Evolutionary conservation across 2,888 invertebrate genomes (phyloP), one percentile per base, ranked within the genome.

Genomic region (Camponotus fellah): DNA sequence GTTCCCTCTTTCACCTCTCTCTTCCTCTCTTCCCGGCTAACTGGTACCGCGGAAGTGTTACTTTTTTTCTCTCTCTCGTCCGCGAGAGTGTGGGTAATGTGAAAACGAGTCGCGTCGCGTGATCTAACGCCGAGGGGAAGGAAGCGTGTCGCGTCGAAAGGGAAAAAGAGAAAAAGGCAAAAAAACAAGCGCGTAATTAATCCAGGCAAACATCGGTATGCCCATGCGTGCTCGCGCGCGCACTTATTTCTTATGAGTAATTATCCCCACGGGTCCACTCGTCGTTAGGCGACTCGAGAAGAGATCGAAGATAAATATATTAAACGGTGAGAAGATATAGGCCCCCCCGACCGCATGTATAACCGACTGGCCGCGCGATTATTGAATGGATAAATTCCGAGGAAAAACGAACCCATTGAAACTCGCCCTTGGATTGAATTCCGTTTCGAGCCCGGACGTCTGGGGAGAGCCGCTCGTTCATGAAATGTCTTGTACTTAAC

Each of bases 271-370:
- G 62, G 84, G 82, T 66, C 56, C 49, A 79, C 56, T 76, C 82
- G 66, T 90, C 91, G 87, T 91, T 90, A 87, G 89, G 89, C 83
- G 86, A 88, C 89, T 89, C 88, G 88, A 43, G 76, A 65, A 91
- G 91, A 90, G 91, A 90, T 90, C 84, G 81, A 71, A 90, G 91
- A 91, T 91, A 90, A 91, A 91, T 89, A 89, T 90, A 90, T 89
- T 91, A 91, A 91, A 88, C 86, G 86, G 86, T 66, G 88, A 91
- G 90, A 87, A 86, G 89, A 66, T 86, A 85, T 64, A 46, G 72
- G 26, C 26, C 26, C 71, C 46, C 46, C 34, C 17, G 69, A 17
- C 26, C 53, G 49, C 58, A 26, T 58, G 43, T 32, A 79, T 64
- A 53, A 69, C 34, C 17, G 32, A 32, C 49, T 10, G 43, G 43